These are phyloP conservation scores for Andrena camellia DNA, from an alignment of 2,888 invertebrate species.

Conservation along the genomic window DNA sequence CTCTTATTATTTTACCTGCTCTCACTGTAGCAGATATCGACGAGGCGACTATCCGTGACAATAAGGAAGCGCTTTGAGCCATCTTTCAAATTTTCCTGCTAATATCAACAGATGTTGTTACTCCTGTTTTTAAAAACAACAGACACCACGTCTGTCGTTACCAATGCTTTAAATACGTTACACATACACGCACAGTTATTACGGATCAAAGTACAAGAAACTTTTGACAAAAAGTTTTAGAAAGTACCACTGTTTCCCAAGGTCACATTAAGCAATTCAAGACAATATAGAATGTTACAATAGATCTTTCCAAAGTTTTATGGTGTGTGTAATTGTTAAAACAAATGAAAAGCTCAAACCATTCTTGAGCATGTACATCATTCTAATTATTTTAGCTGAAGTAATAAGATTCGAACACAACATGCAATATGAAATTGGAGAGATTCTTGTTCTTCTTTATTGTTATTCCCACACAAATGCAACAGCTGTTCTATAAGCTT, in stretches of 20 bases:
- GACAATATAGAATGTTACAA: background rate
- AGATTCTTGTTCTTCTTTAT: background rate
- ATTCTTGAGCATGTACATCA: background rate
- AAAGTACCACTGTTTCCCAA: conserved; percentile 34
- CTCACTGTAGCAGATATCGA: conserved; percentile 92
- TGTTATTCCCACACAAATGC: background rate
- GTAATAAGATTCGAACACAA: background rate
- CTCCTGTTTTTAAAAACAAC: background rate
- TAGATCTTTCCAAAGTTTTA: background rate
- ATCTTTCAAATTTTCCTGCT: conserved; percentile 81
- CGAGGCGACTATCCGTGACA: conserved; percentile 91
- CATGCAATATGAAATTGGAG: background rate
- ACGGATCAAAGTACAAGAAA: conserved; percentile 16
- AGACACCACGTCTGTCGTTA: background rate
- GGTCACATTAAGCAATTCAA: conserved; percentile 21
- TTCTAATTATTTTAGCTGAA: background rate
- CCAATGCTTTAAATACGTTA: conserved; percentile 20
- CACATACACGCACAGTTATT: background rate
- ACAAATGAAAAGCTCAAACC: background rate
- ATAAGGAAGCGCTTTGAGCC: conserved; percentile 88
- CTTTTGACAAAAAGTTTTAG: conserved; percentile 36
- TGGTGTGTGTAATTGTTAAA: background rate
- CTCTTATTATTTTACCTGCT: conserved; percentile 96
- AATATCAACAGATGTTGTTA: conserved; percentile 1
- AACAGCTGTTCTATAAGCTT: background rate